These are phyloP conservation scores for Halichondria panicea DNA, from an alignment of 37 sponge, comb jelly and placozoan genomes.

Conservation along the genomic window DNA sequence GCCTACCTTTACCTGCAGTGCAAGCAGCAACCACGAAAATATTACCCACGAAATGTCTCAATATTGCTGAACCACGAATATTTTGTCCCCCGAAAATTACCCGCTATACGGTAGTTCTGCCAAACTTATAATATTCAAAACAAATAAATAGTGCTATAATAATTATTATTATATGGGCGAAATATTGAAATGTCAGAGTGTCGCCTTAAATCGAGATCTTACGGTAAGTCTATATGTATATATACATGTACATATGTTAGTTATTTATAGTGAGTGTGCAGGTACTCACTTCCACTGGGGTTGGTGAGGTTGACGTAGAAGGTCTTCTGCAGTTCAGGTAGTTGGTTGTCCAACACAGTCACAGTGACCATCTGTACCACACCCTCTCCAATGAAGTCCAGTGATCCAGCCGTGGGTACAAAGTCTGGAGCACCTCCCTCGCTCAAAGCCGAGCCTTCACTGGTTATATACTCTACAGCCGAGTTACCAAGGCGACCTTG, in stretches of 20 bases:
- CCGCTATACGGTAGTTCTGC: too few species aligned
- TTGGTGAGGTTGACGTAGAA: constrained; percentile 74
- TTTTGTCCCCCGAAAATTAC: too few species aligned
- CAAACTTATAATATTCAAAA: background rate
- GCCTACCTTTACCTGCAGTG: too few species aligned
- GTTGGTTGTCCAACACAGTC: constrained; percentile 53
- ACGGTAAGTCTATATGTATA: too few species aligned
- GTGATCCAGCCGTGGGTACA: constrained; percentile 49
- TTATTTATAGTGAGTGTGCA: background rate
- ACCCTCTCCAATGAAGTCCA: constrained; percentile 56
- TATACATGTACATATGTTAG: background rate
- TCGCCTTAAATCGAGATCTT: too few species aligned
- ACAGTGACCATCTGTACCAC: constrained; percentile 37
- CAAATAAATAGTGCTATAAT: background rate
- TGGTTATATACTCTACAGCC: constrained; percentile 68
- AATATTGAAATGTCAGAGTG: too few species aligned
- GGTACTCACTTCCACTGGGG: constrained; percentile 70
- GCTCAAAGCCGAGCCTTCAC: constrained; percentile 62
- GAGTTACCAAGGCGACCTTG: constrained; percentile 72
- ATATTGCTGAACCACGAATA: too few species aligned
- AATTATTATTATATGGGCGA: too few species aligned
- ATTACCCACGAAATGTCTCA: too few species aligned
- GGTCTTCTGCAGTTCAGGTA: constrained; percentile 72
- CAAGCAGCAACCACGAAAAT: too few species aligned
- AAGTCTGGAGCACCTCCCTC: constrained; percentile 54